These are phyloP conservation scores for Melanotaenia boesemani DNA, from an alignment of 2,797 vertebrate genomes.

Conservation along the genomic window DNA sequence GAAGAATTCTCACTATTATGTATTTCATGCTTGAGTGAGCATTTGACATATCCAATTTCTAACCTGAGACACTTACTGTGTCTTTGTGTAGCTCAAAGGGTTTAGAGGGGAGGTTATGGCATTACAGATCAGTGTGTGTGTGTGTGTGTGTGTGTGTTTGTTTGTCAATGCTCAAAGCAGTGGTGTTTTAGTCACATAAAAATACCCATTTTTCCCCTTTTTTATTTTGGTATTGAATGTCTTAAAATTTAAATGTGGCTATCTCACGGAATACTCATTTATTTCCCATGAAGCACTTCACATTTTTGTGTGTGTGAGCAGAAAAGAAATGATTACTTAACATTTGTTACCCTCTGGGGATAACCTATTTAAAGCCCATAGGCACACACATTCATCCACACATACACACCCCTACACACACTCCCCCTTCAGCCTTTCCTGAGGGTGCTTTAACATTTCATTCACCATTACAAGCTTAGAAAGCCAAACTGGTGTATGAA, in stretches of 20 bases:
- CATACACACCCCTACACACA: slow-evolving; percentile 24
- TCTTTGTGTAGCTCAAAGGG: slow-evolving; percentile 50
- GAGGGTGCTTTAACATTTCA: slow-evolving; percentile 43
- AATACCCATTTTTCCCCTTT: slow-evolving; percentile 11
- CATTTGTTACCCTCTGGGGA: slow-evolving; percentile 51
- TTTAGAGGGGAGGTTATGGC: slow-evolving; percentile 46
- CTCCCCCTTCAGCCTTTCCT: slow-evolving; percentile 27
- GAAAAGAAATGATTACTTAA: slow-evolving; percentile 51
- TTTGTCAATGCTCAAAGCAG: slow-evolving; percentile 21
- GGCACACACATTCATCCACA: slow-evolving; percentile 5
- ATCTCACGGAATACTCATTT: slow-evolving; percentile 30
- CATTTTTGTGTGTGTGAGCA: slow-evolving; percentile 25
- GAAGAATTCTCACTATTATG: slow-evolving; percentile 53
- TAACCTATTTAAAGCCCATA: slow-evolving; percentile 28
- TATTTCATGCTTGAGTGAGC: slow-evolving; percentile 59
- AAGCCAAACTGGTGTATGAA: slow-evolving; percentile 16
- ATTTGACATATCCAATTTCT: slow-evolving; percentile 68
- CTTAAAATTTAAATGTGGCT: slow-evolving; percentile 42
- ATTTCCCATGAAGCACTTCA: slow-evolving; percentile 32
- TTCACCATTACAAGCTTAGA: slow-evolving; percentile 50
- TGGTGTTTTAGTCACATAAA: slow-evolving; percentile 16
- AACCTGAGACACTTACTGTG: slow-evolving; percentile 55
- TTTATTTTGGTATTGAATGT: slow-evolving; percentile 28
- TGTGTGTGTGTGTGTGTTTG: neutral
- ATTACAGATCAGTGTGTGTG: slow-evolving; percentile 35